Base-by-base conservation (phyloP, 2,113 vertebrate species). In the Coregonus clupeaformis region DNA sequence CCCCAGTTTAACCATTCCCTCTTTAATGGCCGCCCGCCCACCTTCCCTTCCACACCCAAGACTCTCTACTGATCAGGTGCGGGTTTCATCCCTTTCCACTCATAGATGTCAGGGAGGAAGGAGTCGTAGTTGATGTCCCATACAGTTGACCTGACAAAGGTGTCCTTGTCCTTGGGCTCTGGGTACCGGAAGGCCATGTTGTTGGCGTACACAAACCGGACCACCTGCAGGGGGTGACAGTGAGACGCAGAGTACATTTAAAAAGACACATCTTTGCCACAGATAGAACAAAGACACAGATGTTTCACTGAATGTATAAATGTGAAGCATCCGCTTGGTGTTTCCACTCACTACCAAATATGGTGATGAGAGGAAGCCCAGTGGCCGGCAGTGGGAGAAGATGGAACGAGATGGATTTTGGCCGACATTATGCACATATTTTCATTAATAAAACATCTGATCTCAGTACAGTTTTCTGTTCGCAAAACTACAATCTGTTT, bases 141-240 rank as follows among this genome's bases (percentile, higher is more conserved):
- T 13, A 96, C 84, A 74, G 93, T 95, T 1, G 96, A 92, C 4
- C 92, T 91, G 18, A 99, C 80, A 67, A 95, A 94, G 0, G 75
- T 55, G 20, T 89, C 87, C 90, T 99, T 99, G 89, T 98, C 95
- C 55, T 90, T 5, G 0, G 97, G 98, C 78, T 99, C 98, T 1
- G 98, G 98, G 88, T 98, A 98, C 47, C 94, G 94, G 88, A 99
- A 99, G 0, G 98, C 97, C 96, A 99, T 97, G 73, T 95, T 95
- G 72, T 96, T 97, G 63, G 94, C 90, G 6, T 98, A 99, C 22
- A 99, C 88, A 74, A 92, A 99, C 79, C 98, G 93, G 91, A 95
- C 87, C 76, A 99, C 94, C 97, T 98, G 83, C 0, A 87, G 69
- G 72, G 13, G 67, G 36, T 2, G 30, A 57, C 32, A 64, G 22